Conservation (phyloP, 64 coral and sea anemone species). For the Pocillopora damicornis region DNA sequence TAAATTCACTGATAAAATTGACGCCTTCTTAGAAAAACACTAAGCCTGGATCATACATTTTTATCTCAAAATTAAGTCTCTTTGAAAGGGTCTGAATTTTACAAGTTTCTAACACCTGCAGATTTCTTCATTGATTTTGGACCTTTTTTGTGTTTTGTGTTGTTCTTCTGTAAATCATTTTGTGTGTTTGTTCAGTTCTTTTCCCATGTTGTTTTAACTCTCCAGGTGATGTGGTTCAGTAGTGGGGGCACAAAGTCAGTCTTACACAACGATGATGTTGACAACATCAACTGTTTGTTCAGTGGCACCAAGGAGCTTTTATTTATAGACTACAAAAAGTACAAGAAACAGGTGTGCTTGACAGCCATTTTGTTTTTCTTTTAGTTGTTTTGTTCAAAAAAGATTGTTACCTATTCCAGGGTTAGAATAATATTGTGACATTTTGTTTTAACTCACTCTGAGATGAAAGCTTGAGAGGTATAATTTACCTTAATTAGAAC, state of each 20-base stretch:
- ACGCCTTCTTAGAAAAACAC: too few relatives aligned
- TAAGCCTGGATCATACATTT: too few relatives aligned
- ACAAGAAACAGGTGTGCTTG: constrained; percentile 74
- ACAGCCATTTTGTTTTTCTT: neutral
- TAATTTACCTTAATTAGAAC: too few relatives aligned
- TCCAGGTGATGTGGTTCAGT: constrained; percentile 96
- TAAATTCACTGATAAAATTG: too few relatives aligned
- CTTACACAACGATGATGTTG: constrained; percentile 97
- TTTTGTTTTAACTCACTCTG: too few relatives aligned
- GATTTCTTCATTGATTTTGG: too few relatives aligned
- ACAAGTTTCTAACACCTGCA: too few relatives aligned
- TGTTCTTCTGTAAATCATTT: neutral
- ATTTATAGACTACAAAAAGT: constrained; percentile 96
- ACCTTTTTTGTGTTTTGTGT: neutral
- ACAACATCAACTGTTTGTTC: constrained; percentile 98
- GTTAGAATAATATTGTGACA: too few relatives aligned
- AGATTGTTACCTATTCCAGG: too few relatives aligned
- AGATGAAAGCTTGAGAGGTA: too few relatives aligned
- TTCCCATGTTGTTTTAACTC: neutral
- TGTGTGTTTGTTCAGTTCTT: neutral
- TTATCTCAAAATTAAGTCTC: too few relatives aligned
- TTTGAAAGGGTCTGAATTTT: too few relatives aligned
- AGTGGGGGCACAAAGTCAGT: constrained; percentile 99
- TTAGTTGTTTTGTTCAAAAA: neutral
- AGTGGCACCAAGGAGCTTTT: constrained; percentile 87